Evolutionary conservation across 2,113 vertebrate species (phyloP), one percentile per base, ranked within the genome.

Genomic region (Ammodramus savannarum): DNA sequence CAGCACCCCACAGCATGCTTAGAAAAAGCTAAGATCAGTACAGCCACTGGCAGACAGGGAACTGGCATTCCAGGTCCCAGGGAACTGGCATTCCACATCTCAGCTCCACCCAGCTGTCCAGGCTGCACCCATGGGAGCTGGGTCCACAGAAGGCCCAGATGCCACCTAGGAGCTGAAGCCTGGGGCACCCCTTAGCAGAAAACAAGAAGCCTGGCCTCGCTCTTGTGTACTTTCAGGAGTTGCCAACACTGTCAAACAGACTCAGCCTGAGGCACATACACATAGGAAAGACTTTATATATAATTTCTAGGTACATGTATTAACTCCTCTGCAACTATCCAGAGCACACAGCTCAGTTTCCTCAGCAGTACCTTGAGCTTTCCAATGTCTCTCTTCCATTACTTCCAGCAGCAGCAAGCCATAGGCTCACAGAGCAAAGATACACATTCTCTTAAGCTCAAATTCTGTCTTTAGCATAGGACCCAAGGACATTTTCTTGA

Each of bases 121-220:
- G 22, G 34, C 13, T 59, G 66, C n/a, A 55, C 0, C 0, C 8
- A 39, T 1, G 3, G 55, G 16, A 77, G 22, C 0, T 2, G 7
- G 4, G 9, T 66, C 16, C 55, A 61, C 15, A n/a, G 51, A 55
- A 85, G 31, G 9, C 20, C 31, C 13, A 69, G 34, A 41, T 15
- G 22, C 13, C 16, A 71, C 34, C 14, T 12, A 9, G 10, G 12
- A 88, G 67, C 62, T 79, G n/a, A 62, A 79, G 74, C 36, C 39
- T 31, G 39, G 1, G 9, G 34, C 34, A 91, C 7, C 12, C 22
- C 77, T 85, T 34, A 46, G 26, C 32, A 69, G 55, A 87, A 73
- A 85, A 36, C 16, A 79, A 78, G 11, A 77, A 61, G 17, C 22
- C 41, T 51, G 11, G 38, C 17, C 17, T 78, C 44, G 49, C 23